These are phyloP conservation scores for Cavia porcellus DNA, from an alignment of 2,113 vertebrate species.

Conservation along the genomic window DNA sequence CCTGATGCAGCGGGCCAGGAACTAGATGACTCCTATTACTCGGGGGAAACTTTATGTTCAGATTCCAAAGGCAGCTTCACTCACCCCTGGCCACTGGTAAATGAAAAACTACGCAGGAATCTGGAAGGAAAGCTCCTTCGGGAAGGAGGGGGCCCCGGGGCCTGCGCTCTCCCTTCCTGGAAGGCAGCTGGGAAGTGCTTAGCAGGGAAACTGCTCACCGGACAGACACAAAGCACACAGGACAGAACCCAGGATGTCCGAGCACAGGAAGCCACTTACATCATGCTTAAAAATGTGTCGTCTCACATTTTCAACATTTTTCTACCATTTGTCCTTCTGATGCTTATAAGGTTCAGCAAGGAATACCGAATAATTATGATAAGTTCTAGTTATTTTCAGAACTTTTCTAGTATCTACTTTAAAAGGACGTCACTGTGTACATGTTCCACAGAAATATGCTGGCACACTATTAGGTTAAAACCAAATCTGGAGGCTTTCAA, in stretches of 20 bases:
- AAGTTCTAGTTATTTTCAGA: background rate
- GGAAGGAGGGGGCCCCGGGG: background rate
- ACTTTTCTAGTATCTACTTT: constrained; percentile 13
- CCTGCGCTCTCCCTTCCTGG: background rate
- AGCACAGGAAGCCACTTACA: background rate
- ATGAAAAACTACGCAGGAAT: background rate
- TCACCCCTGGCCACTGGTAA: background rate
- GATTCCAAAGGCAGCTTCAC: background rate
- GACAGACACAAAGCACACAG: background rate
- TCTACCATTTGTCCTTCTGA: background rate
- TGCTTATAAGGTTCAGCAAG: background rate
- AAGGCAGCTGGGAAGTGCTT: background rate
- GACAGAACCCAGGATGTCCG: background rate
- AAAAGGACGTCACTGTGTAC: background rate
- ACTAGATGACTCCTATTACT: background rate
- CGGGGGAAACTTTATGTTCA: background rate
- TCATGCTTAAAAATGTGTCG: background rate
- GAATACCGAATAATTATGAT: background rate
- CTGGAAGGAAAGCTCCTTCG: background rate
- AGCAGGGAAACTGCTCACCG: background rate
- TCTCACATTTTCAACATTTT: background rate
- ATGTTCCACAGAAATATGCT: background rate
- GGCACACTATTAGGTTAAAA: background rate
- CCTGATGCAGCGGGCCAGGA: background rate
- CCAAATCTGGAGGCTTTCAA: background rate